phyloP scores from a whole-genome alignment of 2,888 invertebrate genomes.

The Eurytoma adleriae region DNA sequence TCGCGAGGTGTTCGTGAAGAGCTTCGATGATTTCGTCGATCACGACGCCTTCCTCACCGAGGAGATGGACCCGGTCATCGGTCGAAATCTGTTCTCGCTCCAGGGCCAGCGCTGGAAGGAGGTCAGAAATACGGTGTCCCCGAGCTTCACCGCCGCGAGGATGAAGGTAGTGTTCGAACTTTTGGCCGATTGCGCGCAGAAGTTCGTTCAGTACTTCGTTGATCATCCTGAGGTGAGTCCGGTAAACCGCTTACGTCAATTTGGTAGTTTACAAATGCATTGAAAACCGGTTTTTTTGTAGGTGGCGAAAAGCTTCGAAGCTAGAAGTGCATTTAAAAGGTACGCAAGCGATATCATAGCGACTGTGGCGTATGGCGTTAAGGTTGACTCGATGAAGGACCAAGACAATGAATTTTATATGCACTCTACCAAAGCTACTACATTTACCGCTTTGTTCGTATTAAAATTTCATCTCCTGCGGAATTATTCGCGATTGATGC shows the following conservation, averaged over 20 bases:
- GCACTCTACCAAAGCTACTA: slow-evolving; percentile 11
- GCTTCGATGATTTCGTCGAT: slow-evolving; percentile 68
- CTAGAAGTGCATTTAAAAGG: slow-evolving; percentile 77
- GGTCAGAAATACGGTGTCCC: slow-evolving; percentile 66
- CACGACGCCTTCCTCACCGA: slow-evolving; percentile 65
- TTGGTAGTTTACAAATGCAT: not conserved
- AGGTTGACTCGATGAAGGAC: slow-evolving; percentile 78
- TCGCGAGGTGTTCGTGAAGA: slow-evolving; percentile 64
- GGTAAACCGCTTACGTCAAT: not conserved
- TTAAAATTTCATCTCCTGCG: slow-evolving; percentile 52
- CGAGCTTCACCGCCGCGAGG: slow-evolving; percentile 68
- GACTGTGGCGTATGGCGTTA: slow-evolving; percentile 78
- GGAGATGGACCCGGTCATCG: slow-evolving; percentile 67
- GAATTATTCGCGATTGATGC: slow-evolving; percentile 51
- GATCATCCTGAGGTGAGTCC: slow-evolving; percentile 60
- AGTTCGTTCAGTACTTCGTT: slow-evolving; percentile 64
- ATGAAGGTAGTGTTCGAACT: slow-evolving; percentile 68
- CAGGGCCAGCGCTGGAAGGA: slow-evolving; percentile 68
- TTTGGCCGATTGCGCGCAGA: slow-evolving; percentile 63
- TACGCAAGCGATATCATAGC: slow-evolving; percentile 81
- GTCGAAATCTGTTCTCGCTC: slow-evolving; percentile 67
- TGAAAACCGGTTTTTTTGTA: not conserved
- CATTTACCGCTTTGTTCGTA: not conserved
- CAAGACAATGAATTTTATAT: slow-evolving; percentile 64
- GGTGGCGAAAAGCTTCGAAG: slow-evolving; percentile 69